Percentiles rank a stretch among this genome's conserved stretches.
phyloP scores from a whole-genome alignment of 2,888 invertebrate genomes.

The Diadegma fenestrale region DNA sequence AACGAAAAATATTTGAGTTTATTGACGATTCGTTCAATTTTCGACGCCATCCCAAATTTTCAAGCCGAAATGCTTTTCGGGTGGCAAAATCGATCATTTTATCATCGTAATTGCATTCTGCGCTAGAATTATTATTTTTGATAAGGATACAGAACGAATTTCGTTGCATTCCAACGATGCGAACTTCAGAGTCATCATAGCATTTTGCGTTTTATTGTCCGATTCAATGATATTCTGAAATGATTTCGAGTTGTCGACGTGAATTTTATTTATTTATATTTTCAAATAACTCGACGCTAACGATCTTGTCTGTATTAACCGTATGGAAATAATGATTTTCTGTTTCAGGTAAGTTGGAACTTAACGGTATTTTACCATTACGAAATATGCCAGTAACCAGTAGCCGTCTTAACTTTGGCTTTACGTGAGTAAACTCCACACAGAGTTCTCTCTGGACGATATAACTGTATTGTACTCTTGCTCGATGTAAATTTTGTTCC shows the following conservation, averaged over 20 bases:
- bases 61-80: no score
- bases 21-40: no score
- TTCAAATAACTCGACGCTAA: not conserved
- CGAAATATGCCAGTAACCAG: slow-evolving; percentile 51
- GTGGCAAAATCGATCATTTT: no score
- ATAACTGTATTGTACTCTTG: slow-evolving; percentile 34
- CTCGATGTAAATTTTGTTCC: slow-evolving; percentile 13
- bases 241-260: not conserved
- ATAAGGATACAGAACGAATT: no score
- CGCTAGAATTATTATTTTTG: no score
- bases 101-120: no score
- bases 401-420: slow-evolving; percentile 39
- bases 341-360: slow-evolving; percentile 75
- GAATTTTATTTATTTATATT: not conserved
- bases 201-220: not conserved
- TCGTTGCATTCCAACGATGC: no score
- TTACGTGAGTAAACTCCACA: slow-evolving; percentile 63
- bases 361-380: slow-evolving; percentile 72
- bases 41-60: no score
- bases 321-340: slow-evolving; percentile 65
- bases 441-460: slow-evolving; percentile 21
- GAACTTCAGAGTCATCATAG: no score
- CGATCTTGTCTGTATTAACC: slow-evolving; percentile 39
- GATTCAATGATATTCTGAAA: not conserved
- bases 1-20: no score